Evolutionary conservation across 2,113 vertebrate species (phyloP), one percentile per base, ranked within the genome.

Genomic region (Paratilapia polleni): DNA sequence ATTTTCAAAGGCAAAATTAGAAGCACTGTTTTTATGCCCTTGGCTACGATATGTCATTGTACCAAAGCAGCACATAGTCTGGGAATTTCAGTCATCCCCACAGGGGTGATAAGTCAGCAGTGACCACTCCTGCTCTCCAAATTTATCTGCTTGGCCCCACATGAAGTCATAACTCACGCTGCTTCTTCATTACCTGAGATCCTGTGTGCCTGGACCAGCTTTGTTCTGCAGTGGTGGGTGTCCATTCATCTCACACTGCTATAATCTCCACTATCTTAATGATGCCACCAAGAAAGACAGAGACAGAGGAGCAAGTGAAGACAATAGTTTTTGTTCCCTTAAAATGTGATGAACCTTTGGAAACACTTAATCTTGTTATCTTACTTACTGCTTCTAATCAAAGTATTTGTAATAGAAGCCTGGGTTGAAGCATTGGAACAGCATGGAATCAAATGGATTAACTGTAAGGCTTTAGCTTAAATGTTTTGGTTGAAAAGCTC

Each of bases 261-360:
- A 47, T 93, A 90, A 93, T 93, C 88, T 89, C 79, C 87, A 64
- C 88, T 62, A 88, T 93, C 89, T 93, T 93, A 93, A 94, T 93
- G 91, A 91, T 49, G 56, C 80, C 89, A 87, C 85, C 58, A 26
- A 80, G 83, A 81, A 88, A 83, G 89, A 89, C 83, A 77, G 77
- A 90, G 90, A 91, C 82, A 66, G 77, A 92, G 81, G 70, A 88
- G 88, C 6, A 41, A 64, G 66, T 78, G 79, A 66, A 74, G 85
- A 91, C 88, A 88, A 89, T 91, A 89, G 86, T 89, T 90, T 93
- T 91, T 91, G 70, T 91, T 89, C 90, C 79, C n/a, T 84, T 83
- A 85, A 89, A 88, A 80, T 49, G 80, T 57, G 64, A 85, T 82
- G 82, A 88, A 83, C 83, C 84, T 63, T 75, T 70, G 74, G 77